A percentile compares a stretch with the other conserved stretches of the same genome.
Evolutionary conservation across 1,140 invertebrate genomes (phyloP).

Genomic region (Drosophila rufa): DNA sequence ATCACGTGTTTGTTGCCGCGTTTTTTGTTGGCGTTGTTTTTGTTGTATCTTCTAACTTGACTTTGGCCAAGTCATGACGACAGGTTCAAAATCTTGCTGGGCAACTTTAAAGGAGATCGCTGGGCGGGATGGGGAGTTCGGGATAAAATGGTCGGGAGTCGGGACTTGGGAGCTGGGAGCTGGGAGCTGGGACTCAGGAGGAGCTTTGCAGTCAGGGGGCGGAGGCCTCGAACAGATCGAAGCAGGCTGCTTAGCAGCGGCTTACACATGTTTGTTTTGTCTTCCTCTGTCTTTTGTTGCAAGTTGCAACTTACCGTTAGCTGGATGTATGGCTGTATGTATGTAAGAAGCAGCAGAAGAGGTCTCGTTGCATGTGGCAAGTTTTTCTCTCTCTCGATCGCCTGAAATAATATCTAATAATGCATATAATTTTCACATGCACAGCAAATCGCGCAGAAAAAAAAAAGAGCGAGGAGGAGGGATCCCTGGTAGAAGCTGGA

Average conservation of each 20-base stretch:
- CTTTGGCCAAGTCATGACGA: slow-evolving; percentile 83
- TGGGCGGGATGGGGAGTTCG: slow-evolving; percentile 6
- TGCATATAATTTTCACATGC: slow-evolving; percentile 80
- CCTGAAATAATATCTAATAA: slow-evolving; percentile 81
- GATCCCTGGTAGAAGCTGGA: not conserved
- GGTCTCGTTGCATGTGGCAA: slow-evolving; percentile 39
- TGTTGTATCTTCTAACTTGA: slow-evolving; percentile 75
- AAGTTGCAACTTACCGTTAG: slow-evolving; percentile 61
- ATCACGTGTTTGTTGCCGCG: slow-evolving; percentile 68
- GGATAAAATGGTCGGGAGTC: not conserved
- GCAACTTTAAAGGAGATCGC: slow-evolving; percentile 68
- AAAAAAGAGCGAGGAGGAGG: not conserved
- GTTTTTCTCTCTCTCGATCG: slow-evolving; percentile 25
- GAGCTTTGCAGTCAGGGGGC: not conserved
- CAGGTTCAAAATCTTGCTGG: slow-evolving; percentile 80
- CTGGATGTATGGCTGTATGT: slow-evolving; percentile 12
- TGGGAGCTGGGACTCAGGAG: not conserved
- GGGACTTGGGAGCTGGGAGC: not conserved
- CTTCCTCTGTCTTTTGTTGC: slow-evolving; percentile 60
- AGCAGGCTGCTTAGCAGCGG: slow-evolving; percentile 73
- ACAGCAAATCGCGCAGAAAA: slow-evolving; percentile 52
- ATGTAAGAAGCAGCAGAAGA: not conserved
- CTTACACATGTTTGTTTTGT: slow-evolving; percentile 81
- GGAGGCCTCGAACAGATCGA: slow-evolving; percentile 45
- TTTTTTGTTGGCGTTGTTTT: slow-evolving; percentile 36